These are phyloP conservation scores for Ageneiosus marmoratus DNA, from an alignment of 2,113 vertebrate species.

Conservation along the genomic window DNA sequence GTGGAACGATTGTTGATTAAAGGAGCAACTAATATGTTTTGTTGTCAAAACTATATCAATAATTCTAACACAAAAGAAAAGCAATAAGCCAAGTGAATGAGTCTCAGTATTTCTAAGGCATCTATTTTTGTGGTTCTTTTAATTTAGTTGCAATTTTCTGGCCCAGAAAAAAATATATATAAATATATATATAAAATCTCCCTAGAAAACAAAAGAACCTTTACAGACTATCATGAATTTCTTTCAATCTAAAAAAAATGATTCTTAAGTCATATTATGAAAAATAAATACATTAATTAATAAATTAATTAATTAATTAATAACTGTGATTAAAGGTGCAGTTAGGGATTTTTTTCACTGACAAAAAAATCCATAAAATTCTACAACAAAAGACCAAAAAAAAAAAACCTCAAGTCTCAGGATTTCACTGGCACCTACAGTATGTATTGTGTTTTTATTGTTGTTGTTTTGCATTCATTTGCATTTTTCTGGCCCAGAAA, in stretches of 20 bases:
- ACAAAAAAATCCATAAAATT: no score
- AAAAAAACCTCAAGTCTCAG: no score
- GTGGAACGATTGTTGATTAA: constrained; percentile 1
- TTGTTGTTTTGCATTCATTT: background rate
- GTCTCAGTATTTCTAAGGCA: no score
- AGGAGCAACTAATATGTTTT: background rate
- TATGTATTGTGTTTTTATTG: background rate
- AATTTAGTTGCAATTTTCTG: no score
- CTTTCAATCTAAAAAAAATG: no score
- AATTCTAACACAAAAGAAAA: background rate
- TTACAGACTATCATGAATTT: background rate
- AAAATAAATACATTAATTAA: no score
- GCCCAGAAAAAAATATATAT: no score
- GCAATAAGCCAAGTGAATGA: no score
- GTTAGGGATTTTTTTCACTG: constrained; percentile 29
- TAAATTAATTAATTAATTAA: no score
- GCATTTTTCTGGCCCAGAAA: constrained; percentile 1
- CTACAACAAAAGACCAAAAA: background rate
- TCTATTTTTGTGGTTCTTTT: background rate
- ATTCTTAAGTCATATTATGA: no score
- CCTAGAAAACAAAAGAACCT: background rate
- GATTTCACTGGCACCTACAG: background rate
- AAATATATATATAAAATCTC: no score
- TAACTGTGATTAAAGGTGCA: background rate
- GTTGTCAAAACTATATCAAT: background rate